Evolutionary conservation across 1,140 invertebrate species (phyloP), one percentile per base, ranked within the genome.

Genomic region (Micrasema minimum): DNA sequence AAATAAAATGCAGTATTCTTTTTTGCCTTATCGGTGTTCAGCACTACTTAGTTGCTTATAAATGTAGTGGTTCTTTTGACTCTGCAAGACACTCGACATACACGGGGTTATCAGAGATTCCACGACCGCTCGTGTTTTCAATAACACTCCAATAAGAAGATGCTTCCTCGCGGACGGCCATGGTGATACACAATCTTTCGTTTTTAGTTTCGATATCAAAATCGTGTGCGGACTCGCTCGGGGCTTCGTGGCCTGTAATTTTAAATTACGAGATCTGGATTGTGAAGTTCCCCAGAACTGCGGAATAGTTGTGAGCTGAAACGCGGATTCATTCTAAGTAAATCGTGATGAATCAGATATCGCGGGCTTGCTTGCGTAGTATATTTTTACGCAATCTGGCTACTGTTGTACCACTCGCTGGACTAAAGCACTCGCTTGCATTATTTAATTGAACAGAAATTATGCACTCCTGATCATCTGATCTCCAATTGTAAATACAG

Each of bases 231-330:
- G 43, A 46, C 66, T 59, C 66, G 66, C 50, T 37, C 37, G n/a
- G 10, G 43, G 51, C 62, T 37, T 67, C 67, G 67, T 64, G 67
- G 67, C 26, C 64, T 65, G 69, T 50, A 65, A 67, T 67, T 72
- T 72, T 66, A 72, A 72, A 72, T 66, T 72, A 53, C 70, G 9
- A 65, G 61, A 71, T 71, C 70, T 66, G 62, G 70, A 72, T 72
- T 72, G 62, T 16, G 57, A 31, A 66, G 37, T 35, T 57, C 38
- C 38, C 55, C 50, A 37, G 50, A 50, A 37, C 12, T 57, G 46
- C 11, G 55, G 10, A 66, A 66, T 66, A 66, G 62, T 64, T 64
- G 43, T 64, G 59, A 64, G 43, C 41, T 64, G 14, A 62, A 64
- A 45, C 45, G 59, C 59, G 59, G 23, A 64, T 64, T 46, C 23